Conservation (phyloP, 23 tunicate genomes). For the Aplidium turbinatum region DNA sequence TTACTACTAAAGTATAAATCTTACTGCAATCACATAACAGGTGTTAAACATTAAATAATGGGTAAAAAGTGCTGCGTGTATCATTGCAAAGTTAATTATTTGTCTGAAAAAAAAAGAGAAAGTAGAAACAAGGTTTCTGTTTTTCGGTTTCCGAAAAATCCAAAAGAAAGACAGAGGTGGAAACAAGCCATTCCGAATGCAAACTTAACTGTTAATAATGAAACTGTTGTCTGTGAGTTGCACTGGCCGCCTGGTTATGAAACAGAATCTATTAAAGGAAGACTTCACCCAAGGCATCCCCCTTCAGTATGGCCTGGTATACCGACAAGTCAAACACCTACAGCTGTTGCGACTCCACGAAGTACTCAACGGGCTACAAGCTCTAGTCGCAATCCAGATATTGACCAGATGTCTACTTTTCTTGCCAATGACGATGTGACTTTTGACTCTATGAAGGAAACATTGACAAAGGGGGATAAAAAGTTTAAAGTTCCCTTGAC, state of each 20-base stretch:
- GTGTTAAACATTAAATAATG: too few relatives aligned
- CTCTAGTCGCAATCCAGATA: background rate
- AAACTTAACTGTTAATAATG: background rate
- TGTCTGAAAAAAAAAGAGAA: background rate
- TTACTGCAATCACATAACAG: too few relatives aligned
- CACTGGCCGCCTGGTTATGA: conserved; percentile 16
- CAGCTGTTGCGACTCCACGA: background rate
- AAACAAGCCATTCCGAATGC: conserved; percentile 10
- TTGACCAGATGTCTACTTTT: background rate
- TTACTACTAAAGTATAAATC: too few relatives aligned
- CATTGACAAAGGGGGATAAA: background rate
- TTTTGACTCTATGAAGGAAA: background rate
- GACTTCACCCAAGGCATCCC: background rate
- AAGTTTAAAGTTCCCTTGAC: background rate
- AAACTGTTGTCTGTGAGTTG: conserved; percentile 14
- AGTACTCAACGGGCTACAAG: background rate
- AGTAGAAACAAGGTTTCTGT: conserved; percentile 8
- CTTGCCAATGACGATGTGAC: background rate
- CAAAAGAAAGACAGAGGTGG: background rate
- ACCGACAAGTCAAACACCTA: background rate
- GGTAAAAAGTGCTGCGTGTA: conserved; percentile 11
- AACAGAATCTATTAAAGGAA: conserved; percentile 9
- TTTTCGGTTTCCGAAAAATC: background rate
- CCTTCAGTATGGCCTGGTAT: background rate
- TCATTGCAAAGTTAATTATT: conserved; percentile 6